These are phyloP conservation scores for Cuculus canorus DNA, from an alignment of 2,797 vertebrate genomes.

Conservation along the genomic window DNA sequence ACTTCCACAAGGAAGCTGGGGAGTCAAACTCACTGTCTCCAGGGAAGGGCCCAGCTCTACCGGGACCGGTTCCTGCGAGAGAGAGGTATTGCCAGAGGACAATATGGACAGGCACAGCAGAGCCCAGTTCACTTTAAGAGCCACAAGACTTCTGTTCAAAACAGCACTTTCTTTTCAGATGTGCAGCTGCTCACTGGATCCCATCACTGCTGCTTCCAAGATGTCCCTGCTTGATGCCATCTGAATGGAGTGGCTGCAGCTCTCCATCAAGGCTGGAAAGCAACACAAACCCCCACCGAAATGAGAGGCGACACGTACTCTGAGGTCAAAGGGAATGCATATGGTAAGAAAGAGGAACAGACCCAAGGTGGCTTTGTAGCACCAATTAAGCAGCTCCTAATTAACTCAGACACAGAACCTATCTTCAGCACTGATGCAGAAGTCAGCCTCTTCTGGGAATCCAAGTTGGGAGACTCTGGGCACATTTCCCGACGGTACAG, in stretches of 20 bases:
- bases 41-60: neutral
- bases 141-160: neutral
- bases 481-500: neutral
- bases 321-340: accelerated
- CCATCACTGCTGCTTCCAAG: neutral
- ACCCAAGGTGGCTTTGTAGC: neutral
- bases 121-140: neutral
- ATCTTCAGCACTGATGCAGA: neutral
- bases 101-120: accelerated
- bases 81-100: neutral
- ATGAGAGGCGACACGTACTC: accelerated
- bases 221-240: accelerated
- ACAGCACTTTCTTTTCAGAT: accelerated
- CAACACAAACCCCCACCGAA: neutral
- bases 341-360: neutral
- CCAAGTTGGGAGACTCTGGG: accelerated
- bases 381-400: neutral
- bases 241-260: neutral
- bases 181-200: neutral
- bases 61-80: neutral
- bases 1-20: neutral
- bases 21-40: neutral
- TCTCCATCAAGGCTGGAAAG: neutral
- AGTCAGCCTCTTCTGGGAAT: neutral
- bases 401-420: neutral